Evolutionary conservation across 2,888 invertebrate genomes (phyloP).

Genomic region (Agrilus cyanescens): DNA sequence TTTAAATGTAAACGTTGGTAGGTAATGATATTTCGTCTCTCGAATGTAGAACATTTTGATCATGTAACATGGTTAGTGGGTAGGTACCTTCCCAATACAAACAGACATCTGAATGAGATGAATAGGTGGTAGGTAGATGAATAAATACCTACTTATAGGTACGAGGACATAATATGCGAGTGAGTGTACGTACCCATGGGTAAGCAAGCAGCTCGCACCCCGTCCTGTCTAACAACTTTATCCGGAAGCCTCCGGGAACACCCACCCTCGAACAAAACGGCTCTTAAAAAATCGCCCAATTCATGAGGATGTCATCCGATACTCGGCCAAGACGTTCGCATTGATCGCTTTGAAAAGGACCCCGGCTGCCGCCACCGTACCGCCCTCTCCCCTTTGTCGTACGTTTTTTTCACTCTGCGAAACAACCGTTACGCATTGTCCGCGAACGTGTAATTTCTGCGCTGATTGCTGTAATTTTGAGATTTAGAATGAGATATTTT

Average conservation of each 20-base stretch:
- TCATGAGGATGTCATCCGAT: conserved; percentile 30
- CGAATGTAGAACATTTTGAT: no score
- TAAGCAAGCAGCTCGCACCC: conserved; percentile 9
- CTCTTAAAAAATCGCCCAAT: conserved; percentile 29
- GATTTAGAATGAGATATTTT: conserved; percentile 32
- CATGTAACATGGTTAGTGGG: no score
- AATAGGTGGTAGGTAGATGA: no score
- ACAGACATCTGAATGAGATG: no score
- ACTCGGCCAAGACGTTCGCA: conserved; percentile 24
- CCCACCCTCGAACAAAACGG: conserved; percentile 30
- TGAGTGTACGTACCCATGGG: not conserved
- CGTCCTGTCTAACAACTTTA: conserved; percentile 20
- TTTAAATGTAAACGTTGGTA: no score
- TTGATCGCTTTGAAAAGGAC: conserved; percentile 24
- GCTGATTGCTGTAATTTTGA: conserved; percentile 33
- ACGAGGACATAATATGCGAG: no score
- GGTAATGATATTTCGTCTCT: no score
- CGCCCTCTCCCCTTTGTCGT: conserved; percentile 27
- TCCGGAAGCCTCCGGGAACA: conserved; percentile 33
- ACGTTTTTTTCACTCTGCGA: conserved; percentile 23
- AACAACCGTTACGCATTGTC: conserved; percentile 29
- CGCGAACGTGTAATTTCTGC: conserved; percentile 29
- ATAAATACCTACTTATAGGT: no score
- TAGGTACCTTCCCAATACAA: no score
- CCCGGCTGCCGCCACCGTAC: conserved; percentile 8